A percentile compares a stretch with the other conserved stretches of the same genome.
phyloP scores from a whole-genome alignment of 2,113 vertebrate species.

The Aegotheles bennettii region DNA sequence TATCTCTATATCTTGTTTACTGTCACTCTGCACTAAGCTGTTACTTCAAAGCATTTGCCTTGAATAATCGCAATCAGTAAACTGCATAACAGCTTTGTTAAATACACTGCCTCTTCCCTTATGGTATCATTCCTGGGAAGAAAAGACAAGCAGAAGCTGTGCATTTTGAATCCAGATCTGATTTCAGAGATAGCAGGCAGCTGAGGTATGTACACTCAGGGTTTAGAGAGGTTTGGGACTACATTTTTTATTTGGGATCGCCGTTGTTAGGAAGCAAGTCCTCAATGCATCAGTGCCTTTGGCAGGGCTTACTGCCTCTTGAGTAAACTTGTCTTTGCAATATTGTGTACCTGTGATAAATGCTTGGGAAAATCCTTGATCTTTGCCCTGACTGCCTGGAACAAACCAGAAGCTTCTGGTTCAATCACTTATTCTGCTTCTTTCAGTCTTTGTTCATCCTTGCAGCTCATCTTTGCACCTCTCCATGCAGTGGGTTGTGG shows the following conservation, averaged over 20 bases:
- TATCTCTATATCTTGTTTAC: constrained; percentile 67
- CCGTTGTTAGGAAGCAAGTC: not conserved
- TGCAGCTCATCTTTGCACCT: not conserved
- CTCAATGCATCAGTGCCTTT: not conserved
- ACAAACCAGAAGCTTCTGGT: not conserved
- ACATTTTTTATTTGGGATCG: not conserved
- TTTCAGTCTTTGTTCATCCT: not conserved
- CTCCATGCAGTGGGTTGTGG: not conserved
- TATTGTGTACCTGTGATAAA: not conserved
- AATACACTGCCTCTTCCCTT: constrained; percentile 28
- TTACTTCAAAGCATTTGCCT: constrained; percentile 64
- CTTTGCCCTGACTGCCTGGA: not conserved
- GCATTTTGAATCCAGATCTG: constrained; percentile 23
- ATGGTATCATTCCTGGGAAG: constrained; percentile 39
- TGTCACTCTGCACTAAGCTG: constrained; percentile 55
- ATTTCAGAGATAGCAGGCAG: constrained; percentile 47
- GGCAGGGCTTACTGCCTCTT: not conserved
- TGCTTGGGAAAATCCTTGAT: not conserved
- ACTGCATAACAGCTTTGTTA: constrained; percentile 52
- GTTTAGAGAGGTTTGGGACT: not conserved
- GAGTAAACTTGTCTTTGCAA: not conserved
- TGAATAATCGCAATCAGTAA: constrained; percentile 62
- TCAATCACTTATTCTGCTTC: not conserved
- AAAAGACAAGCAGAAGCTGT: constrained; percentile 3
- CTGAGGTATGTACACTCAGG: not conserved